Percentiles rank a stretch among this genome's conserved stretches.
Conservation (phyloP, 2,113 vertebrate genomes). For the Rhinogobius similis region DNA sequence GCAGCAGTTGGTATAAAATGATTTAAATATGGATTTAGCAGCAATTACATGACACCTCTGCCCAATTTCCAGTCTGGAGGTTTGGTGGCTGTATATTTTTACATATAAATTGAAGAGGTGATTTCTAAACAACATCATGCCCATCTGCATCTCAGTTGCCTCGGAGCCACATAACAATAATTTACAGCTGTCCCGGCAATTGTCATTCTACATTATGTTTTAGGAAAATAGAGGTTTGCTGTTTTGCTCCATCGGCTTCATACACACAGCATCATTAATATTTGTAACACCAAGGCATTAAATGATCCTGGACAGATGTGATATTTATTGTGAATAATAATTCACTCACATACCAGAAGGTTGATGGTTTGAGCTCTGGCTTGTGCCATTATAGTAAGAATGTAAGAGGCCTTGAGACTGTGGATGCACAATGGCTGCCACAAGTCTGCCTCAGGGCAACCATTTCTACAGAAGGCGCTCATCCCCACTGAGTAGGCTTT, state of each 20-base stretch:
- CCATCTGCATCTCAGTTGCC: constrained; percentile 5
- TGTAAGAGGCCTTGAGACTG: no score
- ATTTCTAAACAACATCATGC: constrained; percentile 6
- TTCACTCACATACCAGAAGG: background rate
- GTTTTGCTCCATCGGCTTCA: background rate
- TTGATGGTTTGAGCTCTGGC: background rate
- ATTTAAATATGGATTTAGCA: constrained; percentile 6
- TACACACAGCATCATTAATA: background rate
- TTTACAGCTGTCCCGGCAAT: constrained; percentile 1
- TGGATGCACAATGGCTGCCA: background rate
- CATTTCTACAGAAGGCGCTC: no score
- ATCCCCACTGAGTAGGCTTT: background rate
- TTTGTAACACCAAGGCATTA: background rate
- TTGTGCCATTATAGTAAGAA: background rate
- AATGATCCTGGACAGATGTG: background rate
- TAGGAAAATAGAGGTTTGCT: constrained; percentile 1
- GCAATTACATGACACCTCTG: background rate
- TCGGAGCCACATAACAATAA: background rate
- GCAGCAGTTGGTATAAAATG: constrained; percentile 1
- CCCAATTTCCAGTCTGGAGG: background rate
- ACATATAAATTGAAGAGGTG: constrained; percentile 8
- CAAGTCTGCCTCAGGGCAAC: background rate
- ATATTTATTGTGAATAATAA: background rate
- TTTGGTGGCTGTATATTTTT: constrained; percentile 7
- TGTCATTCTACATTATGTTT: constrained; percentile 7